Evolutionary conservation across 2,888 invertebrate species (phyloP).

Genomic region (Liodrosophila aerea): DNA sequence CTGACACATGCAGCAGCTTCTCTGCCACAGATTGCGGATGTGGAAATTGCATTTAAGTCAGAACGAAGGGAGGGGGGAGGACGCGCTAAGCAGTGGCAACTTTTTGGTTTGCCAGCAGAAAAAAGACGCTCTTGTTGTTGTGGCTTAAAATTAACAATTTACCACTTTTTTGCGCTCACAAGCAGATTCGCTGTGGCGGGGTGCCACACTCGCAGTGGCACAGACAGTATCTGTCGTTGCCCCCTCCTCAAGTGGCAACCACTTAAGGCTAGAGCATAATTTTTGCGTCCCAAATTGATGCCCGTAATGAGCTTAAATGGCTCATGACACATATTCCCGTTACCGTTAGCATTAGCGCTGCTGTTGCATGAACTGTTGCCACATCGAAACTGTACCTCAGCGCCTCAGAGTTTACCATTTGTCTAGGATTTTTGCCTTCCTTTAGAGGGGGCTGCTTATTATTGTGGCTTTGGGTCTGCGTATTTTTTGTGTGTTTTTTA

Average conservation of each 20-base stretch:
- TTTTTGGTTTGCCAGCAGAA: constrained; percentile 30
- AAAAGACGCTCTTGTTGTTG: constrained; percentile 1
- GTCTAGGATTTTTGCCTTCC: constrained; percentile 11
- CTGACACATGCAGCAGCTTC: constrained; percentile 13
- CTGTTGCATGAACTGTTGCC: too few species aligned
- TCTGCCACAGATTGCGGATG: constrained; percentile 7
- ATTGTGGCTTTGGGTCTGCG: too few species aligned
- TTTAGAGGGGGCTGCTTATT: constrained; percentile 11
- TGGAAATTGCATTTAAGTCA: constrained; percentile 45
- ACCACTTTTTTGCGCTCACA: constrained; percentile 62
- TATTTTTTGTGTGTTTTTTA: too few species aligned
- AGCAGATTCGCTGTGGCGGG: constrained; percentile 45
- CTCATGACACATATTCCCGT: constrained; percentile 78
- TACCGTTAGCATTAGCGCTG: too few species aligned
- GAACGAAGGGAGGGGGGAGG: constrained; percentile 18
- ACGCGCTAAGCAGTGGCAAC: constrained; percentile 33
- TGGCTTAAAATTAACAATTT: constrained; percentile 73
- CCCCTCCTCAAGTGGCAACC: constrained; percentile 55
- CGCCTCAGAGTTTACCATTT: constrained; percentile 14
- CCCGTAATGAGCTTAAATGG: constrained; percentile 80
- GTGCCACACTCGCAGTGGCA: too few species aligned
- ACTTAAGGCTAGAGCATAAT: constrained; percentile 72
- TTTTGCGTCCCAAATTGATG: constrained; percentile 79
- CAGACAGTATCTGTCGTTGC: too few species aligned
- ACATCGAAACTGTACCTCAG: constrained; percentile 33